Base-by-base conservation (phyloP, 2,797 vertebrate genomes). In the Paratrypauchen microcephalus region DNA sequence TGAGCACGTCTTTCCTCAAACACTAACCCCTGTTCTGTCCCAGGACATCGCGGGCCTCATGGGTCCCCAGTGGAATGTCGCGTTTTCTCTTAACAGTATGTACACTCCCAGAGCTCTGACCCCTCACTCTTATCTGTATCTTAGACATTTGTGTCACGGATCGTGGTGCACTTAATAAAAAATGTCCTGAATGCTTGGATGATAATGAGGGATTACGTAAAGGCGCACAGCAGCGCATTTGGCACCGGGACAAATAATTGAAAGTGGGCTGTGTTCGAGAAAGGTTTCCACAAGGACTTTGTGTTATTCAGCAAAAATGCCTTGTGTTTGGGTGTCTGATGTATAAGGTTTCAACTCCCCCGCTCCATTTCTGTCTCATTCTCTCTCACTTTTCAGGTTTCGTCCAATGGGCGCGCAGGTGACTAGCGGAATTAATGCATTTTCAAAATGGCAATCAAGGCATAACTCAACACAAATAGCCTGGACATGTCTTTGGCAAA, bases 61-160 rank as follows among this genome's bases (percentile, higher is more conserved):
- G 79, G 81, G 69, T 75, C 70, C 45, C 30, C 6, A 61, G 1
- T 1, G 83, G 87, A 91, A 91, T 87, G 83, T 88, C 3, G 23
- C 82, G 28, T 80, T 74, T 78, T 26, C 77, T 71, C 66, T 60
- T 79, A 24, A 71, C 67, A 47, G 2, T 68, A 21, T 80, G 72
- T 69, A 67, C 71, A 54, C 60, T 66, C 21, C 16, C 5, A 19
- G 26, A 39, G 21, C 39, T 66, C 52, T 28, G 65, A 65, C 57
- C 45, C 45, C 15, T 1, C 5, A 19, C 30, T 47, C 7, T 59
- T 39, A 32, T 16, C 23, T 7, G 1, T 41, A 21, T 72, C 32
- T 26, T 24, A 47, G 54, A 8, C 23, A 15, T 70, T 48, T 45
- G 41, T 39, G 66, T 77, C 73, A 72, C 62, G 60, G 50, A 15